Evolutionary conservation across 2,113 vertebrate species (phyloP).

Genomic region (Ciconia stormi): DNA sequence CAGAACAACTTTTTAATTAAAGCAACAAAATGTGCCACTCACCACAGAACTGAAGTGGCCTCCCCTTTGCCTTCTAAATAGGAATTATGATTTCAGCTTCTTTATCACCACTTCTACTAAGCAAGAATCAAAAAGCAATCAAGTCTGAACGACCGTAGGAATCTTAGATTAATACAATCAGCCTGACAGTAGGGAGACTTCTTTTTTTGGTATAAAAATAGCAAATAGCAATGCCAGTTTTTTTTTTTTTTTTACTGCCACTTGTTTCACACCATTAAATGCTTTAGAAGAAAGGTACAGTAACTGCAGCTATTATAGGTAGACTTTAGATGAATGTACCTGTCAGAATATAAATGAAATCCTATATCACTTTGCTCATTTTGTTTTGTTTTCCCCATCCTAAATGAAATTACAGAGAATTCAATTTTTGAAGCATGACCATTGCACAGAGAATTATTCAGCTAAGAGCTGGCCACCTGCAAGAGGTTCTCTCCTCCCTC

Average conservation of each 20-base stretch:
- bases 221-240: background rate
- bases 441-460: constrained; percentile 44
- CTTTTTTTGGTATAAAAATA: background rate
- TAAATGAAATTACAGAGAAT: constrained; percentile 74
- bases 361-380: constrained; percentile 52
- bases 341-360: constrained; percentile 68
- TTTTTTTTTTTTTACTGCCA: background rate
- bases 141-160: constrained; percentile 48
- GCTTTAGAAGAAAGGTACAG: constrained; percentile 4
- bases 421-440: constrained; percentile 71
- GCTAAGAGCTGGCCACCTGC: constrained; percentile 55
- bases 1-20: constrained; percentile 54
- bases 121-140: constrained; percentile 65
- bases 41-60: constrained; percentile 12
- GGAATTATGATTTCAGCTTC: constrained; percentile 59
- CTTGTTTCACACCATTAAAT: constrained; percentile 47
- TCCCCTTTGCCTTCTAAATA: constrained; percentile 46
- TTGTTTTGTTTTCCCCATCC: constrained; percentile 45
- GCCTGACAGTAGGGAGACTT: background rate
- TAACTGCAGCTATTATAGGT: constrained; percentile 20
- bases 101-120: constrained; percentile 61
- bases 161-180: constrained; percentile 69
- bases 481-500: constrained; percentile 31
- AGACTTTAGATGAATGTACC: constrained; percentile 64
- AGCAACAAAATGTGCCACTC: background rate